These are phyloP conservation scores for Orthonychiurus folsomi DNA, from an alignment of 2,888 invertebrate genomes.

Conservation along the genomic window DNA sequence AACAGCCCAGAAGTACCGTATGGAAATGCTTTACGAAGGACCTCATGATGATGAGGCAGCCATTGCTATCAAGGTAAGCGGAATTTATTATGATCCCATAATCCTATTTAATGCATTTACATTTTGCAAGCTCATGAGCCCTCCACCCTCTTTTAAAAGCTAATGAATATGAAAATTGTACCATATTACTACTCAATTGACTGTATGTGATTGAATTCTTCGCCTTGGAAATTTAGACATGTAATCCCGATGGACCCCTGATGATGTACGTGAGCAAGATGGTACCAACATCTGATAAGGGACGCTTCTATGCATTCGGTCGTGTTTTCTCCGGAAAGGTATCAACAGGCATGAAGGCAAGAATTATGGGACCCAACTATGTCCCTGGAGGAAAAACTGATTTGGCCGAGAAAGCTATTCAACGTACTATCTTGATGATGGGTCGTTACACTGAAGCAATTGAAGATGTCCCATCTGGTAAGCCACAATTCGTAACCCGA, in stretches of 20 bases:
- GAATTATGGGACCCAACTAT: slow-evolving; percentile 77
- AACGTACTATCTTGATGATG: slow-evolving; percentile 99
- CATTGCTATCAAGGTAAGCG: slow-evolving; percentile 64
- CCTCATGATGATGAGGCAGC: slow-evolving; percentile 94
- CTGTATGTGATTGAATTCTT: too few species aligned
- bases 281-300: slow-evolving; percentile 99
- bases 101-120: too few species aligned
- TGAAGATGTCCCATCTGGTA: slow-evolving; percentile 94
- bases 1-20: slow-evolving; percentile 96
- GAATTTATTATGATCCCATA: not conserved
- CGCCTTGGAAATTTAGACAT: slow-evolving; percentile 53
- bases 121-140: too few species aligned
- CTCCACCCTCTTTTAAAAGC: too few species aligned
- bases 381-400: slow-evolving; percentile 97
- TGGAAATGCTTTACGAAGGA: slow-evolving; percentile 99
- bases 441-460: slow-evolving; percentile 99
- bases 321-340: slow-evolving; percentile 97
- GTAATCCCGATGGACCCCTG: slow-evolving; percentile 91
- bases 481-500: slow-evolving; percentile 34
- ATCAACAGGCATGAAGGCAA: slow-evolving; percentile 77
- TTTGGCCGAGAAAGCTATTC: slow-evolving; percentile 96
- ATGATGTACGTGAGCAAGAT: slow-evolving; percentile 99
- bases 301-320: slow-evolving; percentile 99
- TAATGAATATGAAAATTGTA: too few species aligned
- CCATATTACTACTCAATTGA: too few species aligned